These are phyloP conservation scores for Drosophila prosaltans DNA, from an alignment of 1,140 invertebrate species.

Conservation along the genomic window DNA sequence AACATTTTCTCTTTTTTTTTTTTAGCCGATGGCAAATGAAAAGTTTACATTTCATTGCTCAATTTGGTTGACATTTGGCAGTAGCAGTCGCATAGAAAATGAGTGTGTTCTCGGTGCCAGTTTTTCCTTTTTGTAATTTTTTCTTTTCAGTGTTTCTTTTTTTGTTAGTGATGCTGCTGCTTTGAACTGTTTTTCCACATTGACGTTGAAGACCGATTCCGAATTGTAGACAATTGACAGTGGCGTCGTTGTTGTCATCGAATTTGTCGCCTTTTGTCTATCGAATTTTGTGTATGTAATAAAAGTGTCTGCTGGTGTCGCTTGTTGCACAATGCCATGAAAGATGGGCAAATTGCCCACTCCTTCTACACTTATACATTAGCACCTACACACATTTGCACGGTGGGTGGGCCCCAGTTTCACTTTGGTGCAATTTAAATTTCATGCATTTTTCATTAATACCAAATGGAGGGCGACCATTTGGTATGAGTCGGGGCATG, in stretches of 20 bases:
- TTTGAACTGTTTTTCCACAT: slow-evolving; percentile 19
- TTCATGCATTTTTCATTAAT: slow-evolving; percentile 80
- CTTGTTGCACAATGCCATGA: slow-evolving; percentile 54
- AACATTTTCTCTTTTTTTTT: slow-evolving; percentile 35
- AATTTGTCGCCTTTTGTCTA: slow-evolving; percentile 50
- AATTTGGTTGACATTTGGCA: slow-evolving; percentile 78
- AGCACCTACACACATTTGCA: slow-evolving; percentile 17
- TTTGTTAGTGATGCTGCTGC: neutral
- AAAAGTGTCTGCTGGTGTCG: slow-evolving; percentile 64
- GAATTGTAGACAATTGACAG: slow-evolving; percentile 72
- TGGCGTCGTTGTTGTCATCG: slow-evolving; percentile 54
- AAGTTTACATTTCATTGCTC: slow-evolving; percentile 78
- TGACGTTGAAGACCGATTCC: slow-evolving; percentile 32
- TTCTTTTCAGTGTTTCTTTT: slow-evolving; percentile 19
- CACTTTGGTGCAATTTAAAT: slow-evolving; percentile 78
- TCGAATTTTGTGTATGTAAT: slow-evolving; percentile 40
- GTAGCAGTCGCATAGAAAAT: slow-evolving; percentile 73
- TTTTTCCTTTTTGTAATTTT: slow-evolving; percentile 33
- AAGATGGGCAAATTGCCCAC: slow-evolving; percentile 25
- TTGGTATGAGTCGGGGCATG: slow-evolving; percentile 9
- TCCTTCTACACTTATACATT: slow-evolving; percentile 14
- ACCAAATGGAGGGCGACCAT: slow-evolving; percentile 56
- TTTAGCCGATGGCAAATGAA: slow-evolving; percentile 58
- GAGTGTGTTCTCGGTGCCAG: slow-evolving; percentile 54
- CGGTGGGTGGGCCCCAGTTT: slow-evolving; percentile 18